Base-by-base conservation (phyloP, 2,797 vertebrate genomes). In the Rallus crepitans region DNA sequence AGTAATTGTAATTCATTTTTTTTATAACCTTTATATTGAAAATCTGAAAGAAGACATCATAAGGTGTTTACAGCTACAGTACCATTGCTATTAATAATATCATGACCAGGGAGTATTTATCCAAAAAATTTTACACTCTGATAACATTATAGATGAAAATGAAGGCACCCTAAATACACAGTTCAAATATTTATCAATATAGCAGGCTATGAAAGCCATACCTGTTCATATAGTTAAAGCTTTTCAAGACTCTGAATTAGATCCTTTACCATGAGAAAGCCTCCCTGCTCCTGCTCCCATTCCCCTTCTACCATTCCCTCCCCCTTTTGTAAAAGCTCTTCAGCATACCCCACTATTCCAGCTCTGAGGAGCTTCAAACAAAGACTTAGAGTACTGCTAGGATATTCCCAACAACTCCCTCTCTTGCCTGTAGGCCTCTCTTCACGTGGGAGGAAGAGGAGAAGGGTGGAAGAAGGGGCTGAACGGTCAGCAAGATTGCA, bases 121-220 rank as follows among this genome's bases (percentile, higher is more conserved):
- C 53, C 25, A 94, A 12, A 12, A 28, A 35, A 15, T 70, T 90
- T 93, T 68, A 60, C 15, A 63, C 7, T 31, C 14, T 7, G 1
- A 15, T 31, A 45, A 12, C 21, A 10, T 52, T 35, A 31, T 0
- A 42, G 23, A 20, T 24, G 24, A 82, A 94, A 93, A 73, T n/a
- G 42, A 82, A 72, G 53, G 40, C 15, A 59, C 9, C 47, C 69
- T 65, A 45, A 84, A 57, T 3, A 85, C 4, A n/a, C 24, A 61
- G 70, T 84, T 95, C 61, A 91, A 94, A 70, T n/a, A 70, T 25
- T 68, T 83, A 61, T 77, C 87, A 93, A 72, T 45, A 68, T 4
- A 87, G 56, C n/a, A 82, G 52, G 79, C 89, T 93, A 59, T 39
- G 60, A 92, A 95, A 45, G 66, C 78, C 39, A 76, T 5, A 68